Conservation (phyloP, 2,797 vertebrate species). For the Tadarida brasiliensis region DNA sequence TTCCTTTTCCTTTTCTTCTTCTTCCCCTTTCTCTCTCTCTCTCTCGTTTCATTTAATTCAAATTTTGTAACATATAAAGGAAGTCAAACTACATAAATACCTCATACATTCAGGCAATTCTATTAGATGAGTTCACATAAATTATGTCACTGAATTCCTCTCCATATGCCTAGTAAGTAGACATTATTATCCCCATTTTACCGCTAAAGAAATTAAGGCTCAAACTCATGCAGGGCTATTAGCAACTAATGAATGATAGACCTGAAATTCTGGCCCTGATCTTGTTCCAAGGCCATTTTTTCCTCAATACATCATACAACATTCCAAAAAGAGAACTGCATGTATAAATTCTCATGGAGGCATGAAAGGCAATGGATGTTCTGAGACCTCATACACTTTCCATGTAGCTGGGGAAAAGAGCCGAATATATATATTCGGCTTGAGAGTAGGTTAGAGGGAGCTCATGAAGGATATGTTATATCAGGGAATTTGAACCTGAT, state of each 20-base stretch:
- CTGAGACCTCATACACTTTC: rapidly evolving
- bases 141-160: not conserved
- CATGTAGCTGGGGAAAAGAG: not conserved
- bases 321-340: not conserved
- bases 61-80: not conserved
- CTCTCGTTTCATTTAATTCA: not conserved
- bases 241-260: not conserved
- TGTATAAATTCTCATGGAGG: not conserved
- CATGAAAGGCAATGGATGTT: not conserved
- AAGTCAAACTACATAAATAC: not conserved
- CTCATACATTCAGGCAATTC: not conserved
- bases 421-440: not conserved
- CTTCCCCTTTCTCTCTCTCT: not conserved
- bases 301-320: not conserved
- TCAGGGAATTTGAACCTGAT: not conserved
- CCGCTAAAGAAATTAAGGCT: not conserved
- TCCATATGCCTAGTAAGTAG: not conserved
- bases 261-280: not conserved
- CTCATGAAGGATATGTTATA: not conserved
- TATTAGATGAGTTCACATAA: not conserved
- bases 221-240: not conserved
- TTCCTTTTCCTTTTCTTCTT: not conserved
- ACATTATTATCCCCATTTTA: not conserved
- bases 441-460: not conserved
- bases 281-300: not conserved